Evolutionary conservation across 1,140 invertebrate species (phyloP).

Genomic region (Drosophila ogumai): DNA sequence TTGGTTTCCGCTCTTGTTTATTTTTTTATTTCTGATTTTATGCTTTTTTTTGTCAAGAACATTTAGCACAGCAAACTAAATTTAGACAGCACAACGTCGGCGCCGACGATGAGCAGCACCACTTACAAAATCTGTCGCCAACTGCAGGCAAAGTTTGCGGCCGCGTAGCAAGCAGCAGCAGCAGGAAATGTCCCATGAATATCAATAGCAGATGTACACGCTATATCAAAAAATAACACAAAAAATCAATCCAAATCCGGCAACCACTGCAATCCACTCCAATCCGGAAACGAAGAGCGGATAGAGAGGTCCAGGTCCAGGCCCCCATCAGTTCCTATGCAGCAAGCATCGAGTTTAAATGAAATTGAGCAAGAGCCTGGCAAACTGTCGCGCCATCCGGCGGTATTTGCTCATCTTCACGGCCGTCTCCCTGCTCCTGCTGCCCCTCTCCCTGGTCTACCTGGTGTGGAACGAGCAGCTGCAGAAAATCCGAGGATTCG

Average conservation of each 20-base stretch:
- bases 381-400: slow-evolving; percentile 83
- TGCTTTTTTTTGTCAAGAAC: slow-evolving; percentile 29
- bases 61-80: slow-evolving; percentile 68
- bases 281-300: slow-evolving; percentile 29
- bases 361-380: slow-evolving; percentile 78
- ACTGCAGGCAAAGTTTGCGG: slow-evolving; percentile 65
- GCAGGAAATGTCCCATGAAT: slow-evolving; percentile 44
- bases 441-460: slow-evolving; percentile 81
- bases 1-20: slow-evolving; percentile 33
- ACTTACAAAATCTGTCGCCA: slow-evolving; percentile 75
- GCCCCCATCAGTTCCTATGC: slow-evolving; percentile 70
- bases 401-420: slow-evolving; percentile 84
- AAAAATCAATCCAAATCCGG: slow-evolving; percentile 15
- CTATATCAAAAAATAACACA: slow-evolving; percentile 14
- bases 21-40: slow-evolving; percentile 3
- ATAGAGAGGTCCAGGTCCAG: slow-evolving; percentile 21
- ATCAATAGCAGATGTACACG: slow-evolving; percentile 40
- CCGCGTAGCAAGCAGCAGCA: slow-evolving; percentile 41
- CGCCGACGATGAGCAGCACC: slow-evolving; percentile 45
- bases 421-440: slow-evolving; percentile 72
- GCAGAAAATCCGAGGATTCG: slow-evolving; percentile 84
- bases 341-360: slow-evolving; percentile 76
- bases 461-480: slow-evolving; percentile 83
- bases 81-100: slow-evolving; percentile 52
- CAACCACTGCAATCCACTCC: slow-evolving; percentile 9